Percentiles rank a stretch among this genome's conserved stretches.
phyloP scores from a whole-genome alignment of 2,797 vertebrate genomes.

The Bradypodion ventrale region DNA sequence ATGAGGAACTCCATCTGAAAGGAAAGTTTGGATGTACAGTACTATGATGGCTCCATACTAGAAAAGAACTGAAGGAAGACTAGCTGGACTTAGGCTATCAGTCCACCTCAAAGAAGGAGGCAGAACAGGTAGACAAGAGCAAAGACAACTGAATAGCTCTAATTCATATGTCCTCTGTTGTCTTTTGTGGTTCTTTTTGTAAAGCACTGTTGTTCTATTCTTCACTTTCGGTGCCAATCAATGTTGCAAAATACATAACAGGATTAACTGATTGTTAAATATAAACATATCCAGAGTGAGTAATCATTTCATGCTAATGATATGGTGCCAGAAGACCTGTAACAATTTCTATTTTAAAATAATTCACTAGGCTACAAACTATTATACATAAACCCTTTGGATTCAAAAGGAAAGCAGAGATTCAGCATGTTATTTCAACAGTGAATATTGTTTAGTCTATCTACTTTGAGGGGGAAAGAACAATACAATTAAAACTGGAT shows the following conservation, averaged over 20 bases:
- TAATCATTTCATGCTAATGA: slow-evolving; percentile 21
- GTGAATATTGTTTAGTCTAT: slow-evolving; percentile 22
- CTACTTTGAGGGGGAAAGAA: neutral
- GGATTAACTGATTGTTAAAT: slow-evolving; percentile 22
- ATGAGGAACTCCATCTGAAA: no score
- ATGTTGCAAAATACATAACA: neutral
- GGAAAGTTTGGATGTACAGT: no score
- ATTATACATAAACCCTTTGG: slow-evolving; percentile 23
- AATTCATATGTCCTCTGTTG: no score
- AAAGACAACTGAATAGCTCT: no score
- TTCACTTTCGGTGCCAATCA: no score
- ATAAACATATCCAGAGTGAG: slow-evolving; percentile 26
- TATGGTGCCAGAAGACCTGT: slow-evolving; percentile 34
- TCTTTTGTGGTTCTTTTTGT: no score
- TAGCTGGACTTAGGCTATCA: no score
- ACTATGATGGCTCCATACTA: no score
- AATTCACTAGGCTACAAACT: neutral
- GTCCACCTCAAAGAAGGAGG: no score
- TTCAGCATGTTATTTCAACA: slow-evolving; percentile 36
- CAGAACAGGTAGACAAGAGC: no score
- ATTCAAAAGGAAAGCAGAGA: neutral
- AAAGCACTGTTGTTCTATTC: no score
- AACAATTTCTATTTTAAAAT: slow-evolving; percentile 35
- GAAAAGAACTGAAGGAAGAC: no score
- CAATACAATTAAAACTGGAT: slow-evolving; percentile 17